phyloP scores from a whole-genome alignment of 2,888 invertebrate species.

The Acleris cristana region DNA sequence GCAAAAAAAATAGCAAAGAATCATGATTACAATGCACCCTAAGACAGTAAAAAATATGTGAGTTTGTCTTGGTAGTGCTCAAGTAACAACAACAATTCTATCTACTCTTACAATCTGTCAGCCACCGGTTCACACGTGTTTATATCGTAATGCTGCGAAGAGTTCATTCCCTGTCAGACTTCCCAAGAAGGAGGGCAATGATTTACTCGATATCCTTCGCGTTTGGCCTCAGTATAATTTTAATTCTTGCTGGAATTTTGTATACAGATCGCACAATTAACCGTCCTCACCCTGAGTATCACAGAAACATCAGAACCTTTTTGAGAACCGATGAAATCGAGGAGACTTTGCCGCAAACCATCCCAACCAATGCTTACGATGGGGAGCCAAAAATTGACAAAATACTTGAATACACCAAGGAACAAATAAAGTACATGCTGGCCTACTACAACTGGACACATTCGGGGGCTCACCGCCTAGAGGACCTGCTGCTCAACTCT shows the following conservation, averaged over 20 bases:
- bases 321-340: constrained; percentile 85
- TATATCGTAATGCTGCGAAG: constrained; percentile 78
- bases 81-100: constrained; percentile 52
- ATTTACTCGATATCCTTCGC: constrained; percentile 81
- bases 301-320: constrained; percentile 76
- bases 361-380: constrained; percentile 69
- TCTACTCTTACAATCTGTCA: constrained; percentile 51
- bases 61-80: constrained; percentile 65
- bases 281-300: constrained; percentile 73
- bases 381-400: constrained; percentile 68
- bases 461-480: constrained; percentile 79
- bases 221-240: constrained; percentile 79
- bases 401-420: constrained; percentile 67
- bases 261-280: constrained; percentile 81
- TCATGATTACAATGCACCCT: constrained; percentile 69
- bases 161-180: constrained; percentile 57
- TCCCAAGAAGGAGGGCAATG: too few relatives aligned
- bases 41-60: constrained; percentile 69
- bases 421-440: constrained; percentile 70
- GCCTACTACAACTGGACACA: constrained; percentile 66
- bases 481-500: constrained; percentile 87
- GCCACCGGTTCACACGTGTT: constrained; percentile 55
- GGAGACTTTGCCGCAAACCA: constrained; percentile 53
- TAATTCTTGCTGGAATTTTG: constrained; percentile 82
- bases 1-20: constrained; percentile 72